These are phyloP conservation scores for Strongylocentrotus purpuratus DNA, from an alignment of 35 echinoderm and acorn worm genomes.

Conservation along the genomic window DNA sequence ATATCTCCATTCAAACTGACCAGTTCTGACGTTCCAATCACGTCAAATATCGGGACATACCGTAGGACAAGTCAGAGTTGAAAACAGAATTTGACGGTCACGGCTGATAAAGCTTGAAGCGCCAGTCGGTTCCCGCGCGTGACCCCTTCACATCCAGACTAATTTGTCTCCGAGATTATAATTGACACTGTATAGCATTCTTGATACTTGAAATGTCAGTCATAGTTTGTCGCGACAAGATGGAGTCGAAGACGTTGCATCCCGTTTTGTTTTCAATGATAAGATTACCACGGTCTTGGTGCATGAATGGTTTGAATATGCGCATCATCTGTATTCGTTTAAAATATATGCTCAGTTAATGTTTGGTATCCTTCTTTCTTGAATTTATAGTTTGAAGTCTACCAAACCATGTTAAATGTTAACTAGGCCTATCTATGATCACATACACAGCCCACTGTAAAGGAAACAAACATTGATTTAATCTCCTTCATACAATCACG, in stretches of 20 bases:
- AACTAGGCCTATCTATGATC: too few relatives aligned
- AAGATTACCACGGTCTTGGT: neutral
- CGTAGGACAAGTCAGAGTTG: neutral
- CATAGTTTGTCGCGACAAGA: neutral
- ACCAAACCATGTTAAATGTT: too few relatives aligned
- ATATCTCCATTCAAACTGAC: neutral
- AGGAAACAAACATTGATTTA: neutral
- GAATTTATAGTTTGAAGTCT: too few relatives aligned
- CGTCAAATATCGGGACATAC: neutral
- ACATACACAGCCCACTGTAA: neutral
- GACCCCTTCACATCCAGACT: neutral
- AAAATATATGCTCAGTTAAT: too few relatives aligned
- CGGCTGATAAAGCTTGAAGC: neutral
- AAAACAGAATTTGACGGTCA: neutral
- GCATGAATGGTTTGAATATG: neutral
- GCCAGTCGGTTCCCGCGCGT: neutral
- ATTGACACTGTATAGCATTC: neutral
- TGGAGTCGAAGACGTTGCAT: neutral
- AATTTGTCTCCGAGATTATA: constrained; percentile 5
- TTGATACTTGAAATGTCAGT: neutral
- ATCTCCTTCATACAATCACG: neutral
- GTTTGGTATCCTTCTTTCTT: too few relatives aligned
- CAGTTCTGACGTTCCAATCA: neutral
- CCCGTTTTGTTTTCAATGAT: neutral
- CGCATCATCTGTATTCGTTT: too few relatives aligned